These are phyloP conservation scores for Hycleus phaleratus DNA, from an alignment of 1,140 invertebrate species.

Conservation along the genomic window DNA sequence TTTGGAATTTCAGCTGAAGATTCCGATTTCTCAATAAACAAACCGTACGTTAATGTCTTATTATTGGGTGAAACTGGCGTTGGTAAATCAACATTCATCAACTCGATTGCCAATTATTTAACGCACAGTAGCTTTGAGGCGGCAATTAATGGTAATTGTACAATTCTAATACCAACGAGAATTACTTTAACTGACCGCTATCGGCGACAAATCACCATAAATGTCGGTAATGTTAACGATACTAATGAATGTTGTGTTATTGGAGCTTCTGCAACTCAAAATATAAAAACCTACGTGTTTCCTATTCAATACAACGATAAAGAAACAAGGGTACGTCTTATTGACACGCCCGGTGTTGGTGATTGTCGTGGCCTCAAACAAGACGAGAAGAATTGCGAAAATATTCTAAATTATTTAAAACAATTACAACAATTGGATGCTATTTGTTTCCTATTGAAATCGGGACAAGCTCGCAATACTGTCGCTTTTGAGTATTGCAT, in stretches of 20 bases:
- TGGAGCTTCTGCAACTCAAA: conserved; percentile 34
- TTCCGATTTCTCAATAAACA: too few species aligned
- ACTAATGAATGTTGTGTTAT: conserved; percentile 27
- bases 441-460: conserved; percentile 32
- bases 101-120: conserved; percentile 34
- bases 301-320: conserved; percentile 14
- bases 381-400: conserved; percentile 33
- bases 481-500: conserved; percentile 33
- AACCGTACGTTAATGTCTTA: conserved; percentile 31
- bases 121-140: conserved; percentile 24
- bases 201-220: conserved; percentile 18
- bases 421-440: conserved; percentile 29
- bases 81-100: conserved; percentile 38
- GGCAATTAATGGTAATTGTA: conserved; percentile 19
- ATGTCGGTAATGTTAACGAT: conserved; percentile 22
- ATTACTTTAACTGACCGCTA: conserved; percentile 21
- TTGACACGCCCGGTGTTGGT: conserved; percentile 34
- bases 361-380: conserved; percentile 31
- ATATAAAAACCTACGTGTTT: conserved; percentile 32
- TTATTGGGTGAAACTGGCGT: conserved; percentile 35
- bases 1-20: too few species aligned
- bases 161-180: conserved; percentile 28
- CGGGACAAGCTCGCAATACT: conserved; percentile 25
- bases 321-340: conserved; percentile 24
- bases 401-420: conserved; percentile 31